Evolutionary conservation across 2,888 invertebrate genomes (phyloP), one percentile per base, ranked within the genome.

Genomic region (Zootermopsis nevadensis): DNA sequence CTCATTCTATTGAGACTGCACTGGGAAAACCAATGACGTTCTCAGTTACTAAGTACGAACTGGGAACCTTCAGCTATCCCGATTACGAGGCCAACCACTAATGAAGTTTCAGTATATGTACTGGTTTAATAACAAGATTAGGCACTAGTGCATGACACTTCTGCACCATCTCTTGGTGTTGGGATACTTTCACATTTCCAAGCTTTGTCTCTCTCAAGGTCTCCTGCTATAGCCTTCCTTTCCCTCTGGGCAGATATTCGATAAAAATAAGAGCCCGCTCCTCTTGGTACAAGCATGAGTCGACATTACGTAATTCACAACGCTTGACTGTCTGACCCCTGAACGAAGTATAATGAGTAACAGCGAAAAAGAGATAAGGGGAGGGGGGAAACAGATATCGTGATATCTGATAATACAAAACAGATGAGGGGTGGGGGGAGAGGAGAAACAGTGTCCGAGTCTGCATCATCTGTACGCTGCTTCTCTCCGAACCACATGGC

Each of bases 121-220:
- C 27, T 27, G 15, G 60, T 60, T 60, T 60, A 27, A 10, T n/a
- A 60, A 60, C 60, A n/a, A 60, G 69, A 69, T 69, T 69, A 69
- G 69, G 69, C 69, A 69, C 33, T 69, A 33, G 27, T 19, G 69
- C 33, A 69, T 33, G 31, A 69, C 69, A 69, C 69, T 31, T 15
- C 33, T 69, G n/a, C n/a, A n/a, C 69, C 33, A 33, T 69, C 69
- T 69, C 33, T 69, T 69, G 69, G 69, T 69, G 69, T 22, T 69
- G 31, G 15, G 33, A 33, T 38, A 76, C 76, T 77, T 77, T 77
- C 77, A 77, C 77, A 48, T 77, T 77, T 48, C 22, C 42, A 77
- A 77, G 53, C 42, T n/a, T 77, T 48, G 77, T 77, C 53, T 77
- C 30, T 42, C 55, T 77, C 77, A 77, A 77, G 77, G 77, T 24